Evolutionary conservation across 2,888 invertebrate species (phyloP).

Genomic region (Dyspetes luteomarginatus): DNA sequence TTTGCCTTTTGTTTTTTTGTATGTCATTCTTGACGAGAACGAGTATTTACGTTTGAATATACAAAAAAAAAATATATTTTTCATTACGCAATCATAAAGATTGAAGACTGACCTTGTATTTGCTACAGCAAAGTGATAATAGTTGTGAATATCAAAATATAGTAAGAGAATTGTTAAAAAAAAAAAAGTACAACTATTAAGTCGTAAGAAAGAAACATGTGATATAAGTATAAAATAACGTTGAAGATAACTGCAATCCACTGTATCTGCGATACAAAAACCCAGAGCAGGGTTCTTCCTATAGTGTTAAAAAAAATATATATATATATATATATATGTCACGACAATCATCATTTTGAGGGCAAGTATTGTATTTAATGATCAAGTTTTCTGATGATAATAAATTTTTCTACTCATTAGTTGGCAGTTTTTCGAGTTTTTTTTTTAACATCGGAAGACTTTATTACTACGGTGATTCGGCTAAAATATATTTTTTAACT

Average conservation of each 20-base stretch:
- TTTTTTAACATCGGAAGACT: neutral
- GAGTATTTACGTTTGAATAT: neutral
- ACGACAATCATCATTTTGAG: neutral
- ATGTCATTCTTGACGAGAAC: neutral
- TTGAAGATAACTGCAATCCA: neutral
- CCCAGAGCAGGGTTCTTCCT: neutral
- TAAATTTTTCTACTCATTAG: conserved; percentile 35
- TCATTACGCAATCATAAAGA: neutral
- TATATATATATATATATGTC: neutral
- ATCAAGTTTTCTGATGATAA: conserved; percentile 12
- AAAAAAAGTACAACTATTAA: neutral
- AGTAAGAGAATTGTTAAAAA: neutral
- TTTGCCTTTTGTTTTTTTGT: neutral
- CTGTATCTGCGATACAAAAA: neutral
- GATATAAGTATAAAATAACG: neutral
- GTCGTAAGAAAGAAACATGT: neutral
- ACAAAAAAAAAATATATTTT: neutral
- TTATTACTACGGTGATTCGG: neutral
- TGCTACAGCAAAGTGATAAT: conserved; percentile 23
- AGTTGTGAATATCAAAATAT: neutral
- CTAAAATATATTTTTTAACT: neutral
- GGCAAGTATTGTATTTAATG: neutral
- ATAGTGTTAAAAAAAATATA: neutral
- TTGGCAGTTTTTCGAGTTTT: neutral
- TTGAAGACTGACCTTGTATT: neutral